These are phyloP conservation scores for Pseudomyrmex cubaensis DNA, from an alignment of 1,140 invertebrate species.

Conservation along the genomic window DNA sequence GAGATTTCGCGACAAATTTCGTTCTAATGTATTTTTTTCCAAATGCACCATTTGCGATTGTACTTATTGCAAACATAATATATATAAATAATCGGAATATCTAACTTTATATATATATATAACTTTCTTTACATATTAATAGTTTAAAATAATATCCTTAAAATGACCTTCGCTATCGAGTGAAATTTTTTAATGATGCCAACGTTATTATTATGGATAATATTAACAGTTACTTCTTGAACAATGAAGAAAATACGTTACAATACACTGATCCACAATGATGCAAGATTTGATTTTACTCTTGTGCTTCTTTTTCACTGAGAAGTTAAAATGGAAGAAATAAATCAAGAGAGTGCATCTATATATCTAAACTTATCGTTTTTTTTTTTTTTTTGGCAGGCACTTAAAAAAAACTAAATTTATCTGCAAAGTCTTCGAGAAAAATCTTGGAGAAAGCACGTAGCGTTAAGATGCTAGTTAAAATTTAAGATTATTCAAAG, in stretches of 20 bases:
- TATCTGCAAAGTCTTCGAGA: not conserved
- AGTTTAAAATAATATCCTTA: slow-evolving; percentile 21
- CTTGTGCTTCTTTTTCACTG: slow-evolving; percentile 29
- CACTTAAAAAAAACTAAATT: slow-evolving; percentile 1
- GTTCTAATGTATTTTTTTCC: slow-evolving; percentile 63
- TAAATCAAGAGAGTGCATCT: not conserved
- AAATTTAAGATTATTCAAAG: slow-evolving; percentile 5
- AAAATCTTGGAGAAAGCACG: slow-evolving; percentile 19
- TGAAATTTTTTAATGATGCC: slow-evolving; percentile 42
- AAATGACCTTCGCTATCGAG: slow-evolving; percentile 14
- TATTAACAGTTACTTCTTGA: slow-evolving; percentile 30
- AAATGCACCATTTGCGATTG: slow-evolving; percentile 59
- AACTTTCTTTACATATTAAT: slow-evolving; percentile 37
- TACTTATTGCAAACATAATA: slow-evolving; percentile 53
- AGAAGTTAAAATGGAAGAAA: slow-evolving; percentile 38
- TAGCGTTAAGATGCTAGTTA: slow-evolving; percentile 20
- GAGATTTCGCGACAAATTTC: slow-evolving; percentile 4
- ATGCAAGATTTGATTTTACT: slow-evolving; percentile 45
- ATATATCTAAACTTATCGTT: slow-evolving; percentile 6
- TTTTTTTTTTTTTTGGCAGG: not conserved
- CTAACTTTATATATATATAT: not conserved
- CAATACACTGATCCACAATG: slow-evolving; percentile 16
- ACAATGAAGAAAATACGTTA: slow-evolving; percentile 16
- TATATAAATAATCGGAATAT: slow-evolving; percentile 29
- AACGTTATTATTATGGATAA: slow-evolving; percentile 36